Base-by-base conservation (phyloP, 1,140 invertebrate species). In the Cotesia typhae region DNA sequence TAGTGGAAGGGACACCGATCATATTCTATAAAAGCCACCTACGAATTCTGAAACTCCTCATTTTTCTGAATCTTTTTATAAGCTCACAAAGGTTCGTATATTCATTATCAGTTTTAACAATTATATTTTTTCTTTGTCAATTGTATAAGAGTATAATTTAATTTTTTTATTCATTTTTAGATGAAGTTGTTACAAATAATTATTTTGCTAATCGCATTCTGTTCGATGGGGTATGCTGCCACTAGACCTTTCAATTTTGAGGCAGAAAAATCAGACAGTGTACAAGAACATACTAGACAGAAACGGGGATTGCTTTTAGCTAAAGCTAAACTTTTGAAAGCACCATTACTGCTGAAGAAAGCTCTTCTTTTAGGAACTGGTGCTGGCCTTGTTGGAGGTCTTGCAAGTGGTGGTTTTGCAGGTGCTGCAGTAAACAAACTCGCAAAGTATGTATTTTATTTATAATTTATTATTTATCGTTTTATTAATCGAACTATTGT, bases 381-480 rank as follows among this genome's bases (percentile, higher is more conserved):
- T 5, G 63, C 63, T 20, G 72, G 65, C 1, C 51, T 72, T 52
- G 10, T 47, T 35, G 70, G 67, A n/a, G 72, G 65, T 3, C 35
- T 72, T 52, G 10, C 10, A n/a, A 68, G 67, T 6, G 57, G 57
- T 59, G 28, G 57, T 9, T 17, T 59, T 70, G 60, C 61, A 0
- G 78, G 79, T 6, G 73, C 70, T 59, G 75, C 75, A 51, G 72
- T 80, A 6, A 76, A 78, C 65, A 75, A 74, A 14, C 65, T 70
- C 37, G 79, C 73, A 72, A 53, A 65, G 81, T 81, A 28, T 77
- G 77, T 59, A 20, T 7, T 5, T 59, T 20, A 59, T 28, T 28
- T 59, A 59, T 28, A 14, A 14, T 1, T 55, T 55, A 55, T 76
- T 60, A 64, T 28, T 28, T 7, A 61, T 61, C 35, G 28, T 4